Evolutionary conservation across 1,140 invertebrate species (phyloP).

Genomic region (Dendroctonus ponderosae): DNA sequence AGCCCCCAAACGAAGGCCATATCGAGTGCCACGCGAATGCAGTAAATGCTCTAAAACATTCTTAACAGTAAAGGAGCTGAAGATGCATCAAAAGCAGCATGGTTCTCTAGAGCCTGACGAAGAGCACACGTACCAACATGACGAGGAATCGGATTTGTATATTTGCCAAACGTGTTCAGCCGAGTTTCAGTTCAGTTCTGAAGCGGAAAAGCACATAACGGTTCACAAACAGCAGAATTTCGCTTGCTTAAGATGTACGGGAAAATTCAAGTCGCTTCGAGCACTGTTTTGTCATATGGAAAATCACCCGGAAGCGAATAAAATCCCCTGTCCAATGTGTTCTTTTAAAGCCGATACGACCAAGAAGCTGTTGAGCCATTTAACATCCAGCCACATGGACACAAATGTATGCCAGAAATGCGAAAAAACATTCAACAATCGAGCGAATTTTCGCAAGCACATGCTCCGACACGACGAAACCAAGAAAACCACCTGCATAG

Average conservation of each 20-base stretch:
- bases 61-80: conserved; percentile 21
- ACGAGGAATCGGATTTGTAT: conserved; percentile 29
- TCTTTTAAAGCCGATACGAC: conserved; percentile 26
- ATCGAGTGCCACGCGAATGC: too few relatives aligned
- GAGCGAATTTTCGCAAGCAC: conserved; percentile 53
- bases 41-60: background rate
- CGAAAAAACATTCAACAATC: conserved; percentile 50
- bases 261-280: conserved; percentile 28
- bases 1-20: too few relatives aligned
- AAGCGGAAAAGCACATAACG: conserved; percentile 35
- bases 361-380: conserved; percentile 31
- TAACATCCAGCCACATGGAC: conserved; percentile 35
- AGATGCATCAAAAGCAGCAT: conserved; percentile 28
- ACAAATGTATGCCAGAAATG: conserved; percentile 48
- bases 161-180: conserved; percentile 35
- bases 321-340: conserved; percentile 38
- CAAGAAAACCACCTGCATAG: conserved; percentile 20
- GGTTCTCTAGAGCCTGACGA: conserved; percentile 4
- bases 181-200: conserved; percentile 23
- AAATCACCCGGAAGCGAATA: conserved; percentile 23
- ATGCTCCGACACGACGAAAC: conserved; percentile 53
- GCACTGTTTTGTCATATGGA: conserved; percentile 35
- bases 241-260: conserved; percentile 29
- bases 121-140: conserved; percentile 31
- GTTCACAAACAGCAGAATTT: conserved; percentile 43